A percentile compares a stretch with the other conserved stretches of the same genome.
These are phyloP conservation scores for Lagenorhynchus albirostris DNA, from an alignment of 2,113 vertebrate species.

Conservation along the genomic window DNA sequence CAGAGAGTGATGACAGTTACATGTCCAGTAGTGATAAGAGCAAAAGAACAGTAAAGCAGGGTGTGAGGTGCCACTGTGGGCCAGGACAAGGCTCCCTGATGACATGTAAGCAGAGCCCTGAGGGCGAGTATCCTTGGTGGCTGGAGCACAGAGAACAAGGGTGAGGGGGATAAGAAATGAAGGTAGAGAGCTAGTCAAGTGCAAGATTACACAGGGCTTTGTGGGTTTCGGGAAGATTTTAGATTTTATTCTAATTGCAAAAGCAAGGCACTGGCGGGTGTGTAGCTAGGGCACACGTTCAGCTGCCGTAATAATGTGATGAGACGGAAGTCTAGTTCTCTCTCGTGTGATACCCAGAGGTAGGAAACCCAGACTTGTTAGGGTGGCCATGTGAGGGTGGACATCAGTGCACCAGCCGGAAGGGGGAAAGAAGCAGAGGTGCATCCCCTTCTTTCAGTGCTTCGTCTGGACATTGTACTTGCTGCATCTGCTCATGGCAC, in stretches of 20 bases:
- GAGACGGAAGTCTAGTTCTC: background rate
- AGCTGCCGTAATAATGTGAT: background rate
- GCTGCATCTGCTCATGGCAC: background rate
- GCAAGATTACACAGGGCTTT: background rate
- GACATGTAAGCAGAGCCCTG: background rate
- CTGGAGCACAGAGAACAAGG: background rate
- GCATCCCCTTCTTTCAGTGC: background rate
- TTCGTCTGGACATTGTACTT: accelerated
- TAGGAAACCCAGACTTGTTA: background rate
- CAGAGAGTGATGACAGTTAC: background rate
- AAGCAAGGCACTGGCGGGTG: background rate
- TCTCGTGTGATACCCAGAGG: background rate
- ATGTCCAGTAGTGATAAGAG: background rate
- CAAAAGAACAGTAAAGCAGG: background rate
- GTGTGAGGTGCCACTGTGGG: background rate
- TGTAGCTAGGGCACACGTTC: background rate
- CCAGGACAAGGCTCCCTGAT: background rate
- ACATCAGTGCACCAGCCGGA: background rate
- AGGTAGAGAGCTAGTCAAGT: background rate
- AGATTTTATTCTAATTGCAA: background rate
- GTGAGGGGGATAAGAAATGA: background rate
- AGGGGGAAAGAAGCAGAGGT: background rate
- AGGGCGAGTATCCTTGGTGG: background rate
- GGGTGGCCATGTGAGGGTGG: background rate
- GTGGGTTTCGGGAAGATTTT: background rate